These are phyloP conservation scores for Chaitophorus viminalis DNA, from an alignment of 2,888 invertebrate genomes.

Conservation along the genomic window DNA sequence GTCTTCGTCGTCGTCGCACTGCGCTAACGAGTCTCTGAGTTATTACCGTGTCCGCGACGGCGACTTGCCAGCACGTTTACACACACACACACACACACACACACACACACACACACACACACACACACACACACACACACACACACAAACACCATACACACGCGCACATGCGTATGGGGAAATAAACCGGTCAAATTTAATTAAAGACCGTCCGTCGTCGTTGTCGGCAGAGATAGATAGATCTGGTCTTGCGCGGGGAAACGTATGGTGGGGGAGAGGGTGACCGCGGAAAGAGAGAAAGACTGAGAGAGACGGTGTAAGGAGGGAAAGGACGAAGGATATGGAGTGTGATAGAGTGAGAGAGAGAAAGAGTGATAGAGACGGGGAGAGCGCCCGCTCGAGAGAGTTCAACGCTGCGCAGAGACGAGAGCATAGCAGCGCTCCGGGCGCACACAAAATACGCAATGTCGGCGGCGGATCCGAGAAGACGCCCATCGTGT, in stretches of 20 bases:
- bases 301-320: neutral
- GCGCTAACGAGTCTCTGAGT: slow-evolving; percentile 59
- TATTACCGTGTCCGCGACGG: slow-evolving; percentile 49
- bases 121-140: neutral
- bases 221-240: slow-evolving; percentile 20
- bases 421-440: neutral
- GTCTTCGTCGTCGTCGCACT: slow-evolving; percentile 1
- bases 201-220: slow-evolving; percentile 57
- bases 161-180: neutral
- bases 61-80: neutral
- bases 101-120: neutral
- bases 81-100: neutral
- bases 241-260: slow-evolving; percentile 5
- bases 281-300: neutral
- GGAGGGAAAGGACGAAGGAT: no score
- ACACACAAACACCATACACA: neutral
- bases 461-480: slow-evolving; percentile 46
- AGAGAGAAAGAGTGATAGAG: neutral
- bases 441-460: slow-evolving; percentile 44
- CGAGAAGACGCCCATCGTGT: slow-evolving; percentile 61
- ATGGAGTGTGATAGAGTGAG: no score
- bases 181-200: slow-evolving; percentile 62
- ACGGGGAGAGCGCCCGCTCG: neutral
- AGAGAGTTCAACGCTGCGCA: neutral
- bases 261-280: neutral